Evolutionary conservation across 2,113 vertebrate species (phyloP), one percentile per base, ranked within the genome.

Genomic region (Hyla sarda): DNA sequence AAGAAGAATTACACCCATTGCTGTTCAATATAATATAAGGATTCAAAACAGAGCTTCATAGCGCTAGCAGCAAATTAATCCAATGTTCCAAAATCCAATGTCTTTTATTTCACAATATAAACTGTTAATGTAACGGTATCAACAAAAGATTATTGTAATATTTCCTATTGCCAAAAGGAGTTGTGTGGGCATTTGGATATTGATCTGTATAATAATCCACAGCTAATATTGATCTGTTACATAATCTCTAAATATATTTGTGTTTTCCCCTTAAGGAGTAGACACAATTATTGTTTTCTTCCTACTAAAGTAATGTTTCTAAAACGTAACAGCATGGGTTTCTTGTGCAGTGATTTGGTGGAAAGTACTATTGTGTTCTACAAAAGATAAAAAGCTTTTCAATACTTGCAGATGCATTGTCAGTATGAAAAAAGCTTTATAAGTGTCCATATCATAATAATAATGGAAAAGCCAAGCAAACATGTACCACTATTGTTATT

Each of bases 221-320:
- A 50, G 41, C 73, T 75, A 65, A 76, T 84, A 84, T 84, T 84
- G 83, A 84, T 84, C 73, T 50, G 56, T 65, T 50, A 84, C 56
- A 65, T 84, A 60, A 73, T 75, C 52, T 84, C 52, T 75, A 74
- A 84, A 84, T 58, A 75, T 75, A 74, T 84, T 84, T 54, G 32
- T 75, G 48, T 58, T 58, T 41, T 74, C 52, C 67, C 71, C 69
- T 45, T n/a, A 71, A 83, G 82, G 69, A 56, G 34, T n/a, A 83
- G 82, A 83, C 23, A 25, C 30, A 73, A 58, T 74, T 83, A 73
- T 83, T 80, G 52, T 83, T 60, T 75, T 84, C n/a, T 41, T 28
- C 41, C 30, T 41, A 52, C 69, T 73, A 75, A 47, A 84, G 71
- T 52, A 75, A 25, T 80, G 78, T 81, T 41, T 81, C 37, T 62